A percentile compares a stretch with the other conserved stretches of the same genome.
Conservation (phyloP, 2,113 vertebrate genomes). For the Pituophis catenifer region DNA sequence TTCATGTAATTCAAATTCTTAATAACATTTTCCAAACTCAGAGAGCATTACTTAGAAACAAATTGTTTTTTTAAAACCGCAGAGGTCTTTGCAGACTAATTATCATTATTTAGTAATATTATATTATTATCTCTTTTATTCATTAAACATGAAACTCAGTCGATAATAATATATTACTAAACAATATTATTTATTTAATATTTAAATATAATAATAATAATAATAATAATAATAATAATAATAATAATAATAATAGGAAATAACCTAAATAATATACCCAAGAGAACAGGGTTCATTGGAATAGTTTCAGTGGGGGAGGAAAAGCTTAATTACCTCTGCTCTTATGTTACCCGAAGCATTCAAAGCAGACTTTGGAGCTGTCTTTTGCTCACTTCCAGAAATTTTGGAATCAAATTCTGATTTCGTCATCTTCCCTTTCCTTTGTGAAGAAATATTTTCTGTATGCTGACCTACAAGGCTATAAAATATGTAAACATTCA, state of each 20-base stretch:
- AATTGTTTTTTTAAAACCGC: not conserved
- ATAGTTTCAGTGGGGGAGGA: not conserved
- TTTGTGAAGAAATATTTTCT: constrained; percentile 75
- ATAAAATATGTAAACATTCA: constrained; percentile 21
- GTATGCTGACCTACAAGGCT: constrained; percentile 77
- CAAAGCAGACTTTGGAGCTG: constrained; percentile 64
- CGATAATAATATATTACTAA: too few relatives aligned
- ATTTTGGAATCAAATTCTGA: constrained; percentile 73
- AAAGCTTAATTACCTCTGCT: constrained; percentile 66
- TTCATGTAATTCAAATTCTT: not conserved
- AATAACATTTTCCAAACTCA: not conserved
- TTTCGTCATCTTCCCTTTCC: constrained; percentile 74
- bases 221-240: too few relatives aligned
- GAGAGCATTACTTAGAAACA: not conserved
- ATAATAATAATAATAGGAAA: not conserved
- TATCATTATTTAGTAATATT: too few relatives aligned
- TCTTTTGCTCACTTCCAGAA: constrained; percentile 59
- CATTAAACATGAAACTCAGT: too few relatives aligned
- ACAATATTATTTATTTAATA: too few relatives aligned
- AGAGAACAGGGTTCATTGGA: not conserved
- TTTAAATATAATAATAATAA: too few relatives aligned
- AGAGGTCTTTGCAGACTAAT: not conserved
- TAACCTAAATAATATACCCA: not conserved
- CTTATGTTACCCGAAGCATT: constrained; percentile 73
- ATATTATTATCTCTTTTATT: too few relatives aligned